Evolutionary conservation across 1,140 invertebrate genomes (phyloP), one percentile per base, ranked within the genome.

Genomic region (Drosophila suzukii): DNA sequence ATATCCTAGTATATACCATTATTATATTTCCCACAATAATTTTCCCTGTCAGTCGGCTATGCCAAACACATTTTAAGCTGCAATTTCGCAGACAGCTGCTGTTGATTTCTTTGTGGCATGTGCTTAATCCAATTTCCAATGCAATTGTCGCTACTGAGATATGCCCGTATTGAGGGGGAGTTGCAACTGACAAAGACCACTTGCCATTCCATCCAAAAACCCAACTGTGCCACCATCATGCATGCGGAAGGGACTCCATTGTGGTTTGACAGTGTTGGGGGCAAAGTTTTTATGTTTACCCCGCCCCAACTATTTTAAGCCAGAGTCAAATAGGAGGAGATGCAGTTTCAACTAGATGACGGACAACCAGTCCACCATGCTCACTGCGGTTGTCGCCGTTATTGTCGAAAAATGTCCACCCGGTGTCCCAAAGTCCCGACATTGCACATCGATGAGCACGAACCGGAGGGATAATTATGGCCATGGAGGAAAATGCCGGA

Each of bases 41-140:
- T 11, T n/a, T 41, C 11, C 4, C 8, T 32, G 30, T 15, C 30
- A 57, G 66, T 66, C 60, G 46, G 10, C 3, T n/a, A 43, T 27
- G 13, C 54, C 38, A 56, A 47, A 44, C 56, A 12, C 10, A 20
- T 20, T 32, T 47, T 20, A 7, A 32, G 24, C 39, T 53, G 53
- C 30, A 12, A 1, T 36, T 65, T 68, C 32, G 8, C 50, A 50
- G 57, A 56, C 78, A 77, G 54, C 66, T 84, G 81, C 62, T 75
- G 53, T 68, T 83, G 76, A 67, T 76, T 77, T 77, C 55, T 61
- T 66, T 65, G 55, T 57, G 58, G 71, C 61, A 61, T 82, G 75
- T 67, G 65, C 70, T 86, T 82, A 76, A 86, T 88, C 83, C 83
- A 82, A 86, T 86, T 86, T 82, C 65, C 75, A 66, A 79, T 88